A percentile compares a stretch with the other conserved stretches of the same genome.
These are phyloP conservation scores for Nannoperca obscura DNA, from an alignment of 2,797 vertebrate genomes.

Conservation along the genomic window DNA sequence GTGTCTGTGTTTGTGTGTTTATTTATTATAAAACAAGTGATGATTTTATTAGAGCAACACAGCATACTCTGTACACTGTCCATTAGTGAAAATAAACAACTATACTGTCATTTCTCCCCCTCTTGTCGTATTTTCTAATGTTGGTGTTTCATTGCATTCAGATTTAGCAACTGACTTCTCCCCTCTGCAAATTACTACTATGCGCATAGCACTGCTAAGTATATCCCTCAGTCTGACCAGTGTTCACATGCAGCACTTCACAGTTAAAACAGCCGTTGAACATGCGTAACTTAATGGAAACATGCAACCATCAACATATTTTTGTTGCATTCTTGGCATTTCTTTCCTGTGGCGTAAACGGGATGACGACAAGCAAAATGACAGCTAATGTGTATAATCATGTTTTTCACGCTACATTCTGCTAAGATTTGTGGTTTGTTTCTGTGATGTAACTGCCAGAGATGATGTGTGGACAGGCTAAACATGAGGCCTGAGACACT, in stretches of 20 bases:
- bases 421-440: slow-evolving; percentile 38
- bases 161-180: slow-evolving; percentile 22
- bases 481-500: slow-evolving; percentile 18
- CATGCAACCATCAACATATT: slow-evolving; percentile 54
- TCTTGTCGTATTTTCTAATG: slow-evolving; percentile 25
- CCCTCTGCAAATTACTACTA: slow-evolving; percentile 48
- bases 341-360: slow-evolving; percentile 37
- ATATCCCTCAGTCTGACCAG: slow-evolving; percentile 42
- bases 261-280: slow-evolving; percentile 49
- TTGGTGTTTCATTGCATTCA: slow-evolving; percentile 4
- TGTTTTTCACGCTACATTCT: slow-evolving; percentile 34
- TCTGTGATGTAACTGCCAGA: slow-evolving; percentile 47
- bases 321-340: slow-evolving; percentile 75
- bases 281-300: slow-evolving; percentile 49
- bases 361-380: slow-evolving; percentile 55
- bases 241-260: slow-evolving; percentile 58
- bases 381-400: slow-evolving; percentile 65
- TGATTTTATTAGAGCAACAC: slow-evolving; percentile 70
- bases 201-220: slow-evolving; percentile 40
- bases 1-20: slow-evolving; percentile 72
- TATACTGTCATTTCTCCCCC: slow-evolving; percentile 38
- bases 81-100: slow-evolving; percentile 75
- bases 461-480: slow-evolving; percentile 33
- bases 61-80: slow-evolving; percentile 75
- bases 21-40: slow-evolving; percentile 79